These are phyloP conservation scores for Trachelus stipa DNA, from an alignment of 2,888 invertebrate genomes.

Conservation along the genomic window DNA sequence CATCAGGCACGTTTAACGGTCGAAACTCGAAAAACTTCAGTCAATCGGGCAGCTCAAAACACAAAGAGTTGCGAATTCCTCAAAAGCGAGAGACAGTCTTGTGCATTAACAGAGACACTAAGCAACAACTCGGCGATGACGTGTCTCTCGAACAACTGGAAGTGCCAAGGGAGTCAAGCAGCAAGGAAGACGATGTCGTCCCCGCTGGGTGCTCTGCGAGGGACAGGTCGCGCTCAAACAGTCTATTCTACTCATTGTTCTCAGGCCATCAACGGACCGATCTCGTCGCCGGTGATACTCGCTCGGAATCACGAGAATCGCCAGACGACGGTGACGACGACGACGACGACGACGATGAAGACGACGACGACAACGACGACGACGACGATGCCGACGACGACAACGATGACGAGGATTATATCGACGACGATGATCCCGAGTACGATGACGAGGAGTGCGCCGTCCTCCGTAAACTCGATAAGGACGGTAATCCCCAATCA, in stretches of 20 bases:
- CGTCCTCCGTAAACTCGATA: background rate
- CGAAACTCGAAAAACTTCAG: slow-evolving; percentile 28
- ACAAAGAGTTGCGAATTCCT: slow-evolving; percentile 32
- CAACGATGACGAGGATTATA: slow-evolving; percentile 25
- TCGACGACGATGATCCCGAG: slow-evolving; percentile 9
- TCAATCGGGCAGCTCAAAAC: slow-evolving; percentile 27
- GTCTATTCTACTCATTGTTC: slow-evolving; percentile 57
- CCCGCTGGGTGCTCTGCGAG: slow-evolving; percentile 13
- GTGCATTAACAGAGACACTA: slow-evolving; percentile 19
- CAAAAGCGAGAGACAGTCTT: slow-evolving; percentile 26
- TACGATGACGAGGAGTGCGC: slow-evolving; percentile 1
- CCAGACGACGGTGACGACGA: slow-evolving; percentile 12
- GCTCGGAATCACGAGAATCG: background rate
- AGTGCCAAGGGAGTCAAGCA: slow-evolving; percentile 33
- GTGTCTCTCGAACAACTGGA: slow-evolving; percentile 19
- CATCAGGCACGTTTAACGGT: slow-evolving; percentile 32
- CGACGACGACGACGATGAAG: slow-evolving; percentile 29
- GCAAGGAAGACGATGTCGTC: slow-evolving; percentile 20
- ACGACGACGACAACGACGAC: slow-evolving; percentile 31
- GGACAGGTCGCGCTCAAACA: slow-evolving; percentile 15
- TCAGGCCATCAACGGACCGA: slow-evolving; percentile 57
- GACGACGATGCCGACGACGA: slow-evolving; percentile 33
- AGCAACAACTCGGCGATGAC: slow-evolving; percentile 28
- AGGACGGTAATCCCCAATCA: slow-evolving; percentile 1
- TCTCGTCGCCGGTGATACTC: slow-evolving; percentile 51